Evolutionary conservation across 2,888 invertebrate species (phyloP), one percentile per base, ranked within the genome.

Genomic region (Agrilus cyanescens): DNA sequence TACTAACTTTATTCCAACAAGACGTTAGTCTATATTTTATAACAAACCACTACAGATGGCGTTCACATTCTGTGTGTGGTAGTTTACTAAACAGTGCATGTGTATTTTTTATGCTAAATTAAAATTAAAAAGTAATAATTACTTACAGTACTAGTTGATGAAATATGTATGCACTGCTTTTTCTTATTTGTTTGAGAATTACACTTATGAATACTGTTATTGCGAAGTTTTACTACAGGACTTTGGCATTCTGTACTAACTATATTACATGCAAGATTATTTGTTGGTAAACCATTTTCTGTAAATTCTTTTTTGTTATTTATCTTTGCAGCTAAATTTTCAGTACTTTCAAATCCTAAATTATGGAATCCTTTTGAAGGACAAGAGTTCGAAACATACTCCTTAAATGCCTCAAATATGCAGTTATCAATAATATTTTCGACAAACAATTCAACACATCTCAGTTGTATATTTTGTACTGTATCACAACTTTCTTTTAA

Each of bases 341-440:
- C 55, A 30, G 51, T 51, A 36, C 44, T 52, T 43, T 54, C 54
- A 52, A 57, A 66, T 5, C 52, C 64, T 36, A 59, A 55, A 54
- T 65, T 66, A 40, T 56, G 50, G 34, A 53, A 13, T 38, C 49
- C 15, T 35, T 34, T 10, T 20, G 13, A 30, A 31, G 15, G 7
- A 16, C 32, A 25, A 20, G 15, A n/a, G 34, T 44, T 35, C 7
- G 18, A 25, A 32, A 38, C n/a, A 52, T 55, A 65, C 45, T 65
- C 63, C 49, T 63, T 62, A 45, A 63, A 58, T 25, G 64, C 65
- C 53, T 65, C 65, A 46, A 58, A 57, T 44, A 65, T 53, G 32
- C 64, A 62, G 36, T 65, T 60, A 51, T 65, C 57, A 35, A 65
- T 53, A 13, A 67, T 50, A 40, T 62, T 52, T 47, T 66, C 65